phyloP scores from a whole-genome alignment of 2,888 invertebrate species.

The Lasioglossum calceatum region DNA sequence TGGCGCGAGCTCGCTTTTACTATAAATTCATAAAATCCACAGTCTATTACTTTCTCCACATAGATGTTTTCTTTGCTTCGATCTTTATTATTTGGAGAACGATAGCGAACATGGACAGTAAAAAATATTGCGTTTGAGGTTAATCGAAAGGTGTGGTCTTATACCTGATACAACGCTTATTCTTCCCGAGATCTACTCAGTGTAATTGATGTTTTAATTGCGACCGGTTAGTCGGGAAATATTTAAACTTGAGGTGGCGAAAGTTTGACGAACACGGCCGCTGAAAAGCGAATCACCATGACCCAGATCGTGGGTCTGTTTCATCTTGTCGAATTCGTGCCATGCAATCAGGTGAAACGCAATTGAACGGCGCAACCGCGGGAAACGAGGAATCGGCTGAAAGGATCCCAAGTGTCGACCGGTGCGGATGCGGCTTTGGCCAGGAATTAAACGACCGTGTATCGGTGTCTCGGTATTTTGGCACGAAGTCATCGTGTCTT shows the following conservation, averaged over 20 bases:
- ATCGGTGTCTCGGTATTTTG: constrained; percentile 28
- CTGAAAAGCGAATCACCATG: constrained; percentile 25
- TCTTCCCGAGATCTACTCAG: not conserved
- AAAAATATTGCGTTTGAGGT: not conserved
- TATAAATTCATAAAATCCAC: too few species aligned
- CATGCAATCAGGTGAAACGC: constrained; percentile 33
- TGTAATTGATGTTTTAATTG: constrained; percentile 25
- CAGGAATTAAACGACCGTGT: constrained; percentile 36
- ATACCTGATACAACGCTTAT: not conserved
- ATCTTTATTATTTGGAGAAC: not conserved
- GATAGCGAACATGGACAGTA: not conserved
- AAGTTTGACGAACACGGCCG: constrained; percentile 32
- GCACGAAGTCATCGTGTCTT: constrained; percentile 1
- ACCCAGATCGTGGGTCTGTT: constrained; percentile 8
- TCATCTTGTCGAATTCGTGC: constrained; percentile 26
- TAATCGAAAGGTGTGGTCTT: not conserved
- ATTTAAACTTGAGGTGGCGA: constrained; percentile 45
- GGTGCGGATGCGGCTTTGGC: constrained; percentile 17
- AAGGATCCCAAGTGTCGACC: constrained; percentile 37
- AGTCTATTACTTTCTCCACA: not conserved
- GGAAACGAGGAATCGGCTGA: constrained; percentile 25
- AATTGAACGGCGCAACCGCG: constrained; percentile 19
- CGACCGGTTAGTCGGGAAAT: constrained; percentile 20
- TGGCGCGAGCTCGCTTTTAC: too few species aligned
- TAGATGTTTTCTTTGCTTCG: not conserved